Base-by-base conservation (phyloP, 2,113 vertebrate genomes). In the Peromyscus leucopus region DNA sequence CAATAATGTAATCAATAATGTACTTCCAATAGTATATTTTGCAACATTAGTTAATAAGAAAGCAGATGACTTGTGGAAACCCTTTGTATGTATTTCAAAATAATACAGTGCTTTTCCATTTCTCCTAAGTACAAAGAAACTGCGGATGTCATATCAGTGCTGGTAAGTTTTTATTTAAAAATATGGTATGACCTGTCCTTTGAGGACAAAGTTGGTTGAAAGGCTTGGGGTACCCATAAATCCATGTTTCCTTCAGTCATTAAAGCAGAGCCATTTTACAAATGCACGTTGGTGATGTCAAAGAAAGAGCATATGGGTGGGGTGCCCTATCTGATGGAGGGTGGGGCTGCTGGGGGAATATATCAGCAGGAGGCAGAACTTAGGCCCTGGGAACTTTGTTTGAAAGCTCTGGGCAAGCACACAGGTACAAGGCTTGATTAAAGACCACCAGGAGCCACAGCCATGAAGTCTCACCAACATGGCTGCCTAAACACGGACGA, bases 151-250 rank as follows among this genome's bases (percentile, higher is more conserved):
- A 0, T 83, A 96, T 78, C 76, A 65, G 11, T 97, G 95, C 91
- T 91, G 94, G 96, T 97, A 96, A 98, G 93, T 89, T 28, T 74
- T 85, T 78, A 59, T 59, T 82, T 90, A 79, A 46, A 95, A 84
- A 85, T 67, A 90, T 72, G 8, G 10, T 19, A 31, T 89, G 65
- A 67, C 11, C 24, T 48, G 39, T 90, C 90, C 46, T 90, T 83
- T 87, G 69, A 92, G 31, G 59, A 94, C 12, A 55, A 76, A 90
- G 75, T 22, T 42, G 12, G 11, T 63, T 87, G 36, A 63, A 87
- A 39, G 90, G 48, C 28, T 61, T 83, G 55, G 55, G 59, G 42
- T 86, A 48, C 31, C 48, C 74, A 36, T 89, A 57, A 59, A 36
- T 87, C 42, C 72, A 83, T 83, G 59, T 55, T 65, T 89, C 59